Evolutionary conservation across 2,888 invertebrate genomes (phyloP).

Genomic region (Poecilus cupreus): DNA sequence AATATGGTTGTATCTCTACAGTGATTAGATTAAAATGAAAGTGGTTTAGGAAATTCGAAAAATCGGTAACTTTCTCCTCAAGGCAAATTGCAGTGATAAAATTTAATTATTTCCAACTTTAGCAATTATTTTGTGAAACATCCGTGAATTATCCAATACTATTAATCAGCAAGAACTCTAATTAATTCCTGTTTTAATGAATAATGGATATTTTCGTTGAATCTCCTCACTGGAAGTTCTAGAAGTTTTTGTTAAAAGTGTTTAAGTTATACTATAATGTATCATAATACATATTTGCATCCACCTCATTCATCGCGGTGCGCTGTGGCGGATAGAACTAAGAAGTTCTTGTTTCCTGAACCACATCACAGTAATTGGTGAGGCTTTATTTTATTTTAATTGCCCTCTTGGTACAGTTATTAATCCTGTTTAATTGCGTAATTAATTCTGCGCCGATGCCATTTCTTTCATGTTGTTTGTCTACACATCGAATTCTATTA

Average conservation of each 20-base stretch:
- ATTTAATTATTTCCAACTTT: constrained; percentile 10
- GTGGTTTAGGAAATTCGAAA: constrained; percentile 12
- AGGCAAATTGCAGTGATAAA: background rate
- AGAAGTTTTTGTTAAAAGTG: constrained; percentile 39
- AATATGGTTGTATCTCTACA: too few species aligned
- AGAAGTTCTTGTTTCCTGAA: constrained; percentile 48
- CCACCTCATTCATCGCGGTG: constrained; percentile 65
- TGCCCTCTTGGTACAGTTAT: constrained; percentile 39
- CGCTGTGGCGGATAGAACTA: constrained; percentile 35
- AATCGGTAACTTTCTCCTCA: background rate
- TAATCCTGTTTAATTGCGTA: constrained; percentile 50
- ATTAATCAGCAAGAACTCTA: background rate
- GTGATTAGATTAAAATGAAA: constrained; percentile 15
- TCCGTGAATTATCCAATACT: background rate
- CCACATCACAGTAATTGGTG: constrained; percentile 56
- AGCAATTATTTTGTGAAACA: constrained; percentile 20
- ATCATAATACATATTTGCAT: constrained; percentile 71
- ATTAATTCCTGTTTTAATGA: background rate
- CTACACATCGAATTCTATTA: too few species aligned
- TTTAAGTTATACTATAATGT: constrained; percentile 66
- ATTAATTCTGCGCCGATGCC: constrained; percentile 39
- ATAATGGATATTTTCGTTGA: constrained; percentile 20
- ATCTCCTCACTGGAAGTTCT: background rate
- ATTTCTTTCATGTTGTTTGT: constrained; percentile 30
- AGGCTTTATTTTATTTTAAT: constrained; percentile 53